Evolutionary conservation across 2,888 invertebrate species (phyloP), one percentile per base, ranked within the genome.

Genomic region (Stegophylla sp.): DNA sequence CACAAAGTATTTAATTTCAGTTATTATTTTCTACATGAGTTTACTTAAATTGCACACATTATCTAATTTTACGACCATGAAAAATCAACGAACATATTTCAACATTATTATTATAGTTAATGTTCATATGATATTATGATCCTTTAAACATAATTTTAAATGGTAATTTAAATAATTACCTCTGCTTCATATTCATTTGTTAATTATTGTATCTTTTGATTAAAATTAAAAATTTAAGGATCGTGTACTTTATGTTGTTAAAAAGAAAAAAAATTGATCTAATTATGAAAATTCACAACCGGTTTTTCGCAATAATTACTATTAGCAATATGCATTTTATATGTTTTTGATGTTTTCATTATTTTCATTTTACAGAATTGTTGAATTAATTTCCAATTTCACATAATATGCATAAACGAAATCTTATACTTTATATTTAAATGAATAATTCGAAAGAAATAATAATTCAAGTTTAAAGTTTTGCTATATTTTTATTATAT

Each of bases 131-230:
- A 63, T 23, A 34, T 63, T 20, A 74, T 51, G n/a, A 64, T 75
- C 10, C 15, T 23, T 64, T n/a, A 26, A 51, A 63, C 63, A 61
- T 41, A 23, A 34, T 63, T 63, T 51, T 34, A 2, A 74, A 34
- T 12, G 23, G 23, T 53, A 43, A 51, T 75, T 64, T 51, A 64
- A 75, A 75, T 75, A 75, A 64, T 51, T 75, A 75, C 10, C 23
- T 20, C 3, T 51, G 15, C 48, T 28, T 43, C 61, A 9, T 20
- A 28, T 48, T 48, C 28, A 43, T 20, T 9, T 28, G 45, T 61
- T 48, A 59, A 41, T 71, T 41, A 71, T 71, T 41, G 71, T 34
- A 12, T 20, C 34, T 1, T 56, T 26, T 9, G 23, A 43, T 56
- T 12, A 53, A 23, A 72, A 56, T 56, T 56, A 72, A 72, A 69